Conservation (phyloP, 2,888 invertebrate species). For the Cenopis cana region DNA sequence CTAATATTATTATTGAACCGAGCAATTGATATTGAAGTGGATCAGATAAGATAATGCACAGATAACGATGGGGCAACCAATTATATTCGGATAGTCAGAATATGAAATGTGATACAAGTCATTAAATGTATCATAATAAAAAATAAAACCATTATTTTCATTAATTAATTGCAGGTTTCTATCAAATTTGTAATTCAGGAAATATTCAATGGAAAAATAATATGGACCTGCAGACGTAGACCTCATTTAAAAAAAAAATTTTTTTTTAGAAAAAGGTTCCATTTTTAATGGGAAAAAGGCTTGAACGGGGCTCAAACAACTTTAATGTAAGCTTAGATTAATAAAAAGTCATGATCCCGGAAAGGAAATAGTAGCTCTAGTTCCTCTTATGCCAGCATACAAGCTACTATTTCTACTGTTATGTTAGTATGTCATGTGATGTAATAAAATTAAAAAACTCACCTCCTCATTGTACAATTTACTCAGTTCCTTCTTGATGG, state of each 20-base stretch:
- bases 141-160: background rate
- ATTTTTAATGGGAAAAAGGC: no score
- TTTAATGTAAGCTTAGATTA: no score
- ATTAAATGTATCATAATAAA: background rate
- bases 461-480: slow-evolving; percentile 99
- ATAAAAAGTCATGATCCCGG: no score
- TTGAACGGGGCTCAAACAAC: no score
- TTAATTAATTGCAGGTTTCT: no score
- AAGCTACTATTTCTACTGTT: no score
- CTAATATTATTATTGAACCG: slow-evolving; percentile 19
- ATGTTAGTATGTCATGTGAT: background rate
- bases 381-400: no score
- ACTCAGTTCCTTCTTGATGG: slow-evolving; percentile 97
- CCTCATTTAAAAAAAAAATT: background rate
- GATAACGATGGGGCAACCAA: slow-evolving; percentile 5
- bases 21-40: slow-evolving; percentile 20
- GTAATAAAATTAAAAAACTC: slow-evolving; percentile 58
- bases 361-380: no score
- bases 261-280: no score
- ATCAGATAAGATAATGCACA: slow-evolving; percentile 23
- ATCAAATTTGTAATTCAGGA: background rate
- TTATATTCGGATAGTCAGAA: background rate
- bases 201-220: background rate
- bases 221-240: background rate
- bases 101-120: background rate